A percentile compares a stretch with the other conserved stretches of the same genome.
Evolutionary conservation across 64 coral and sea anemone genomes (phyloP).

Genomic region (Montipora cactus): DNA sequence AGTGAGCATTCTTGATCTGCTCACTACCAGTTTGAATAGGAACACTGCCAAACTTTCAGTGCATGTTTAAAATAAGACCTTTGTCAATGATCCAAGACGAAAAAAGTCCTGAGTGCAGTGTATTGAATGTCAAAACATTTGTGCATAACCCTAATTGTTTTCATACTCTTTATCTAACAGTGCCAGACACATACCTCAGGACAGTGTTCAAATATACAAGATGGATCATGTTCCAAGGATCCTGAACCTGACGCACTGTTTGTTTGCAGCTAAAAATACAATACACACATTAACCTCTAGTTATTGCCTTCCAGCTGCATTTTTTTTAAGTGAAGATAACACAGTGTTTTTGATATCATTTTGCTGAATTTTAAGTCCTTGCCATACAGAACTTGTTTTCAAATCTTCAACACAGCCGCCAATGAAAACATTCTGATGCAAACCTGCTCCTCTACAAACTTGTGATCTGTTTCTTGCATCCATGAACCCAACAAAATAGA

Average conservation of each 20-base stretch:
- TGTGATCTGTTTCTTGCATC: conserved; percentile 98
- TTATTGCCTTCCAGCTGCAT: not conserved
- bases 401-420: too few relatives aligned
- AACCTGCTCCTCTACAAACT: conserved; percentile 99
- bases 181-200: conserved; percentile 71
- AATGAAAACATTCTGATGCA: not conserved
- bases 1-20: too few relatives aligned
- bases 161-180: not conserved
- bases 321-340: not conserved
- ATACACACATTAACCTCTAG: not conserved
- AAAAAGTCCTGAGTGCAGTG: too few relatives aligned
- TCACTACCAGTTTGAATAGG: too few relatives aligned
- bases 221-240: conserved; percentile 94
- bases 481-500: conserved; percentile 93
- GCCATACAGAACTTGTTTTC: too few relatives aligned
- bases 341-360: too few relatives aligned
- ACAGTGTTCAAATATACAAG: conserved; percentile 91
- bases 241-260: conserved; percentile 99
- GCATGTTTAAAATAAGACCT: too few relatives aligned
- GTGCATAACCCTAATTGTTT: too few relatives aligned
- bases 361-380: too few relatives aligned
- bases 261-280: conserved; percentile 80
- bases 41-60: too few relatives aligned
- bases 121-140: too few relatives aligned
- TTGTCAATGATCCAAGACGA: too few relatives aligned